Evolutionary conservation across 2,113 vertebrate species (phyloP).

Genomic region (Passer domesticus): DNA sequence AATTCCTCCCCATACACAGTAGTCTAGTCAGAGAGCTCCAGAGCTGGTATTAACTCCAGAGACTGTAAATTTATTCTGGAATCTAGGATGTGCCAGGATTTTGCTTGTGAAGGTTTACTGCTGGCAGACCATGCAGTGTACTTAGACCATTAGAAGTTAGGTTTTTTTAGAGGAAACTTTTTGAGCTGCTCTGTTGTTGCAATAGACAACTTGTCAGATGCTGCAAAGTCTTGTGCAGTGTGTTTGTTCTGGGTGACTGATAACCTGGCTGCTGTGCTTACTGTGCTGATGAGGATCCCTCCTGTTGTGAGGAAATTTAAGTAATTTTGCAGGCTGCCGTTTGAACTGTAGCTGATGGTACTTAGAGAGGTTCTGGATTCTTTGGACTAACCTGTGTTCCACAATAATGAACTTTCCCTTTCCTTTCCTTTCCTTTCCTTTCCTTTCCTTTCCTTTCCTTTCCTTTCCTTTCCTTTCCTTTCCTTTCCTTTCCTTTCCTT

Average conservation of each 20-base stretch:
- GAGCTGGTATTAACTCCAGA: background rate
- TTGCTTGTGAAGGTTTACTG: background rate
- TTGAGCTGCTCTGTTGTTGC: background rate
- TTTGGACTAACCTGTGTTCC: background rate
- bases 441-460: too few relatives aligned
- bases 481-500: too few relatives aligned
- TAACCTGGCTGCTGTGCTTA: background rate
- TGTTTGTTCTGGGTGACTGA: constrained; percentile 3
- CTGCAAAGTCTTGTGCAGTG: background rate
- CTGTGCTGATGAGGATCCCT: constrained; percentile 43
- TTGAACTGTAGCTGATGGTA: background rate
- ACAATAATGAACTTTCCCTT: background rate
- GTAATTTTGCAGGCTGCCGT: constrained; percentile 7
- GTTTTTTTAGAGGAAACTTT: background rate
- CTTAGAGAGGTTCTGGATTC: background rate
- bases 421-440: too few relatives aligned
- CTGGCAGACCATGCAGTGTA: background rate
- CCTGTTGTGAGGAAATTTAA: constrained; percentile 8
- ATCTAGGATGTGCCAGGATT: background rate
- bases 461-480: too few relatives aligned
- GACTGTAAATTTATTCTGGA: background rate
- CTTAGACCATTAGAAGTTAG: background rate
- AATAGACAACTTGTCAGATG: background rate
- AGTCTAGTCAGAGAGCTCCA: background rate
- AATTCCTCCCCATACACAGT: background rate